Evolutionary conservation across 2,888 invertebrate species (phyloP), one percentile per base, ranked within the genome.

Genomic region (Argynnis bischoffii): DNA sequence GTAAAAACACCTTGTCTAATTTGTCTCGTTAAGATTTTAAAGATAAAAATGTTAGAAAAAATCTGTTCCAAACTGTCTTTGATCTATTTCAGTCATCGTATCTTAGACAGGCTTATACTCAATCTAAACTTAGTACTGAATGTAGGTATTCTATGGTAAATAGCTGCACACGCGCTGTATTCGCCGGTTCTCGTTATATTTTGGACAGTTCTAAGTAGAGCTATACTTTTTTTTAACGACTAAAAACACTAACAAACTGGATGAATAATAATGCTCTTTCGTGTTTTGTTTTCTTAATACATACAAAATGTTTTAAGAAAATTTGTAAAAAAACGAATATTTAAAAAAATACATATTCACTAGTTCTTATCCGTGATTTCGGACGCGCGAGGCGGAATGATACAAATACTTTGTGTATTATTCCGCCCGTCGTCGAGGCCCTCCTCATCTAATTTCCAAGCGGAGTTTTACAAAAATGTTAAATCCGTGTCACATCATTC

Each of bases 221-320:
- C 66, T 63, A 63, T 67, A 57, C 54, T 56, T 69, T 63, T 59
- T 48, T 55, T 53, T 56, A 67, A 64, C 66, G 60, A 60, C 54
- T 61, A 57, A 64, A 71, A 69, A 69, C 69, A 71, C 67, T 69
- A 71, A 71, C 69, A 69, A 56, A 48, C 51, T 15, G 11, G n/a
- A 53, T 47, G 18, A 51, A 41, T 67, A 65, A 63, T 69, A 66
- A 60, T 63, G 50, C 64, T 61, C 56, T 61, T 67, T 64, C 70
- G 54, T 55, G 59, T 56, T 60, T 55, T 41, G 26, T 67, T 21
- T 57, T 31, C 55, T 47, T 15, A 35, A 18, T 26, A 51, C 18
- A 51, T 15, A n/a, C 26, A 11, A 2, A 51, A 26, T 51, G 51
- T 53, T 18, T 41, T 18, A n/a, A 26, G 41, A 53, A 53, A 21